Conservation (phyloP, 1,140 invertebrate species). For the Eurosta solidaginis region DNA sequence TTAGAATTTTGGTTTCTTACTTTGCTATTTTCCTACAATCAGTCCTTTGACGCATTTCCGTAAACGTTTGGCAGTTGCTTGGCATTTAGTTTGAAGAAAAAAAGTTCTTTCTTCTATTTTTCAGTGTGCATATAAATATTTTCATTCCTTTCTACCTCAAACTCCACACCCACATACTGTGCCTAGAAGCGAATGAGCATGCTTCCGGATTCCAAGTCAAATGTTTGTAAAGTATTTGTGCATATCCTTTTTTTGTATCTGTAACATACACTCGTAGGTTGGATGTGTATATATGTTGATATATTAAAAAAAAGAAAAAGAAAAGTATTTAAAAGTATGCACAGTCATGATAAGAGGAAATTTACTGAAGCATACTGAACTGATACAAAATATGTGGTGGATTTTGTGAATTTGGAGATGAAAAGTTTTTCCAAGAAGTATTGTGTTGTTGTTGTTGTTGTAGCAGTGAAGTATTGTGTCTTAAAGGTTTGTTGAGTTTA, state of each 20-base stretch:
- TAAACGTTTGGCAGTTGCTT: constrained; percentile 13
- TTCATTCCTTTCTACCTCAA: background rate
- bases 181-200: background rate
- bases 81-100: background rate
- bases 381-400: no score
- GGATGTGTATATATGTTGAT: background rate
- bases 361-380: background rate
- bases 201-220: background rate
- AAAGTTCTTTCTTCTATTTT: background rate
- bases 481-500: no score
- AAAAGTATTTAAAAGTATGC: background rate
- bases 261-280: background rate
- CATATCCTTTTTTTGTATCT: no score
- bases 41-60: background rate
- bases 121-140: background rate
- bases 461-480: no score
- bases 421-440: no score
- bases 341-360: background rate
- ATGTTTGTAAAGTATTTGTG: background rate
- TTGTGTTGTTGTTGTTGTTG: no score
- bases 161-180: background rate
- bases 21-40: background rate
- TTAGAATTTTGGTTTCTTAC: background rate
- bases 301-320: background rate
- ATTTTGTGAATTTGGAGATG: no score